Percentiles rank a stretch among this genome's conserved stretches.
Conservation (phyloP, 2,113 vertebrate genomes). For the Mustela lutreola region DNA sequence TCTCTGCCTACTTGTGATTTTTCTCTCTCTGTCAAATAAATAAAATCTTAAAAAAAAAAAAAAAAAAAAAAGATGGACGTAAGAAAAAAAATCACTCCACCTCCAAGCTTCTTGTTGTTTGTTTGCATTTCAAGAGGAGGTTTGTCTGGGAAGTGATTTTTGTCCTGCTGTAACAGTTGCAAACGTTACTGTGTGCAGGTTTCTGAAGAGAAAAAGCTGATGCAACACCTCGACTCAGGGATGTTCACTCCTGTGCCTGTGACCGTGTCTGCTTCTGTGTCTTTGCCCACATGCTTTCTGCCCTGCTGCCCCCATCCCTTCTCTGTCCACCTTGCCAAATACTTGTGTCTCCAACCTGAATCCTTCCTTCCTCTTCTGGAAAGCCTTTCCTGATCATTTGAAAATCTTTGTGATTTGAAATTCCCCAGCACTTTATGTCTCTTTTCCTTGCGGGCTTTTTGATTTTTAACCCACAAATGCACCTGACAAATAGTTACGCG, state of each 20-base stretch:
- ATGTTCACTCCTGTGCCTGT: fast-evolving
- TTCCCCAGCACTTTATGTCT: neutral
- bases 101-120: neutral
- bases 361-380: neutral
- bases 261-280: neutral
- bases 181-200: neutral
- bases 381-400: neutral
- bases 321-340: neutral
- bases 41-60: no score
- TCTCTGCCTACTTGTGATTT: no score
- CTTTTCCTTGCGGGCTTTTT: neutral
- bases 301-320: no score
- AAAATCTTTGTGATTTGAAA: conserved; percentile 12
- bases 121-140: conserved; percentile 19
- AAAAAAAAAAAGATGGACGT: neutral
- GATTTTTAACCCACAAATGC: neutral
- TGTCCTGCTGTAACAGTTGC: conserved; percentile 18
- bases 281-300: no score
- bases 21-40: no score
- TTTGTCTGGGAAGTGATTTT: conserved; percentile 2
- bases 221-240: neutral
- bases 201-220: conserved; percentile 39
- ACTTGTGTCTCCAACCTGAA: neutral
- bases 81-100: neutral
- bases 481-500: neutral